Conservation (phyloP, 2,888 invertebrate genomes). For the Mesopsocus fuscifrons region DNA sequence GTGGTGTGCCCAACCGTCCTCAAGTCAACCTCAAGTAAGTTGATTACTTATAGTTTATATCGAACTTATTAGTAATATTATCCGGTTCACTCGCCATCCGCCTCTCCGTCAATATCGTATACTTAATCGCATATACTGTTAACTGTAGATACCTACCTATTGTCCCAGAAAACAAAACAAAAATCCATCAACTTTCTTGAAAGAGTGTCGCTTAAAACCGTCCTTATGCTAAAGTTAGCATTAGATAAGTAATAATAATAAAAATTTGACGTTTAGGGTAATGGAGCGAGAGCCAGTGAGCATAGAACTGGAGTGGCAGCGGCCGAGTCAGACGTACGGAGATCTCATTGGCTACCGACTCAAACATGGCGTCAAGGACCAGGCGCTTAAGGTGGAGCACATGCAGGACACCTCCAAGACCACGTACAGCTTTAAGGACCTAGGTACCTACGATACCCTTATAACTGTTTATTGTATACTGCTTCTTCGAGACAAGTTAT, state of each 20-base stretch:
- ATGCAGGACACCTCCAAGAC: constrained; percentile 46
- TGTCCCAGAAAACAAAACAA: too few species aligned
- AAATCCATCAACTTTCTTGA: too few species aligned
- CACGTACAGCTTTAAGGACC: constrained; percentile 52
- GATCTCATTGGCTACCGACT: constrained; percentile 72
- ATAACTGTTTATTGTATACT: not conserved
- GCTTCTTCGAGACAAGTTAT: too few species aligned
- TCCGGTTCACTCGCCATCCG: not conserved
- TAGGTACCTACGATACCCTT: constrained; percentile 28
- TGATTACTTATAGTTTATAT: constrained; percentile 9
- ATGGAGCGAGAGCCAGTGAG: constrained; percentile 71
- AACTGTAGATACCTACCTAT: too few species aligned
- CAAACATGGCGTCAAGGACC: constrained; percentile 72
- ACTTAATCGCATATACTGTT: too few species aligned
- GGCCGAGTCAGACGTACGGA: constrained; percentile 77
- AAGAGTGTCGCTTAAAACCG: too few species aligned
- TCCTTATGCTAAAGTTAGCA: too few species aligned
- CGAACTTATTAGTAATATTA: not conserved
- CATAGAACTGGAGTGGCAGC: constrained; percentile 83
- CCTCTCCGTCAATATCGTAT: constrained; percentile 1
- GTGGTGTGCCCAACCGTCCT: constrained; percentile 77
- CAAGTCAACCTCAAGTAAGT: constrained; percentile 59
- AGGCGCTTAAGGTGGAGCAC: constrained; percentile 49
- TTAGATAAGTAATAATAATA: too few species aligned
- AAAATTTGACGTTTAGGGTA: too few species aligned